These are phyloP conservation scores for Tiliacea citrago DNA, from an alignment of 2,888 invertebrate genomes.

Conservation along the genomic window DNA sequence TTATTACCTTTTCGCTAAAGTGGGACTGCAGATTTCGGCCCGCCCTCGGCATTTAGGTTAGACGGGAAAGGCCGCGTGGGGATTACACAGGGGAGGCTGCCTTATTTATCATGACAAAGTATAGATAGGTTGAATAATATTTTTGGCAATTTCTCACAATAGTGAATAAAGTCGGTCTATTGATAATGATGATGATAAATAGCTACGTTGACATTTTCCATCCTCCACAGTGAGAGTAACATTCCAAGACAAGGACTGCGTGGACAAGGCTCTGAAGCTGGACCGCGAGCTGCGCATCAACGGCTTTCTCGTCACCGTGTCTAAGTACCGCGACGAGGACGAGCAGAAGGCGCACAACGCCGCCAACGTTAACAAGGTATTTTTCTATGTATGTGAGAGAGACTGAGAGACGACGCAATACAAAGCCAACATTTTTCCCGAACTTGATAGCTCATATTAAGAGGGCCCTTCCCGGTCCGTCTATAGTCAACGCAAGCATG, in stretches of 20 bases:
- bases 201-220: background rate
- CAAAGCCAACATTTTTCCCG: background rate
- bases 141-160: background rate
- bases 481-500: too few species aligned
- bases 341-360: slow-evolving; percentile 86
- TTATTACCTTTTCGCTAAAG: slow-evolving; percentile 23
- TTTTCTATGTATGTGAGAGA: slow-evolving; percentile 25
- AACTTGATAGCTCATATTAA: background rate
- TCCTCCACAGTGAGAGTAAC: slow-evolving; percentile 84
- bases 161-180: background rate
- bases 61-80: slow-evolving; percentile 18
- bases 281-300: slow-evolving; percentile 89
- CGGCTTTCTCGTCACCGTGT: slow-evolving; percentile 88
- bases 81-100: slow-evolving; percentile 23
- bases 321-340: slow-evolving; percentile 88
- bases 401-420: background rate
- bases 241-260: slow-evolving; percentile 85
- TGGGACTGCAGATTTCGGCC: slow-evolving; percentile 23
- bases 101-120: slow-evolving; percentile 6
- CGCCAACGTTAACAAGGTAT: slow-evolving; percentile 84
- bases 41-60: slow-evolving; percentile 44
- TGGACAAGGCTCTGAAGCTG: slow-evolving; percentile 86
- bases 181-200: background rate
- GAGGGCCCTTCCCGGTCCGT: too few species aligned
- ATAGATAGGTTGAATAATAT: background rate